Conservation (phyloP, 2,888 invertebrate species). For the Ligdia adustata region DNA sequence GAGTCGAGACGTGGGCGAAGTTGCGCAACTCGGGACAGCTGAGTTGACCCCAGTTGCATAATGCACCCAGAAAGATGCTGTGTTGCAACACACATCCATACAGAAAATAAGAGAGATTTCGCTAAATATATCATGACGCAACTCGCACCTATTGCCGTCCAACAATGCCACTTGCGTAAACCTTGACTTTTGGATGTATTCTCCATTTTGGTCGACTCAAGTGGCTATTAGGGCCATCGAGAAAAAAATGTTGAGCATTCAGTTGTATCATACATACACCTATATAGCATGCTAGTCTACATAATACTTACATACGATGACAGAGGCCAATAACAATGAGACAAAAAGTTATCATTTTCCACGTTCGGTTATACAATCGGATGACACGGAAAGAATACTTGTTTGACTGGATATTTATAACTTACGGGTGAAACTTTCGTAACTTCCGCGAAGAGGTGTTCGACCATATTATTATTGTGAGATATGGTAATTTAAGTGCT, state of each 20-base stretch:
- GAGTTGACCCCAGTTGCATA: slow-evolving; percentile 74
- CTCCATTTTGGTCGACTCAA: slow-evolving; percentile 46
- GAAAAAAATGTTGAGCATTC: slow-evolving; percentile 6
- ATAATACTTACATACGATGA: slow-evolving; percentile 1
- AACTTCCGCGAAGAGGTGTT: slow-evolving; percentile 56
- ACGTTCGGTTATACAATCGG: slow-evolving; percentile 33
- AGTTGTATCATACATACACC: not conserved
- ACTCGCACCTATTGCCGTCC: slow-evolving; percentile 58
- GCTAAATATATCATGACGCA: slow-evolving; percentile 73
- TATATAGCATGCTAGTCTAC: too few species aligned
- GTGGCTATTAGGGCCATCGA: slow-evolving; percentile 13
- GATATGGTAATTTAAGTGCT: slow-evolving; percentile 32
- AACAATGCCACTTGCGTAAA: slow-evolving; percentile 68
- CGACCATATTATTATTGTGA: slow-evolving; percentile 49
- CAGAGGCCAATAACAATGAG: slow-evolving; percentile 20
- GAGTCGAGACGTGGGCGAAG: slow-evolving; percentile 50
- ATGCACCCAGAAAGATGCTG: slow-evolving; percentile 62
- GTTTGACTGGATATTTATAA: slow-evolving; percentile 61
- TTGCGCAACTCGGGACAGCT: slow-evolving; percentile 63
- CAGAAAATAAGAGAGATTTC: slow-evolving; percentile 71
- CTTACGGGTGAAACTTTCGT: slow-evolving; percentile 54
- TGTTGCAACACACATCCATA: slow-evolving; percentile 66
- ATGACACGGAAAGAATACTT: slow-evolving; percentile 46
- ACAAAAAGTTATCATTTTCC: slow-evolving; percentile 25
- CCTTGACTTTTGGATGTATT: slow-evolving; percentile 62